Evolutionary conservation across 2,888 invertebrate genomes (phyloP).

Genomic region (Sericinus montela): DNA sequence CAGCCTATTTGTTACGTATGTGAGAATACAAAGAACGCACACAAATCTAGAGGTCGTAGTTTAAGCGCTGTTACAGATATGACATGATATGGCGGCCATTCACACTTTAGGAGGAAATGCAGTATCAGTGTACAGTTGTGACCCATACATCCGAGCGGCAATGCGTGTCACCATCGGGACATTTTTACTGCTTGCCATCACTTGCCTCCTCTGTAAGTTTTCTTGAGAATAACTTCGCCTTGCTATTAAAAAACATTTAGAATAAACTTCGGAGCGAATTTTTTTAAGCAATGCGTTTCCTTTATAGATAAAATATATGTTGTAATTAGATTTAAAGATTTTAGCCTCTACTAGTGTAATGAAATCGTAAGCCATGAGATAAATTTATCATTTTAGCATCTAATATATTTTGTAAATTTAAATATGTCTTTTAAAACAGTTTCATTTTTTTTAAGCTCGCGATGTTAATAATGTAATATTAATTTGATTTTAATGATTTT

Average conservation of each 20-base stretch:
- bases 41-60: conserved; percentile 40
- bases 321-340: no score
- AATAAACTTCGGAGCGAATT: conserved; percentile 2
- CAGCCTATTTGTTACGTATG: neutral
- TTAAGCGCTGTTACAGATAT: conserved; percentile 37
- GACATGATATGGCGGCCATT: conserved; percentile 54
- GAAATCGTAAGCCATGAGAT: no score
- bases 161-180: conserved; percentile 26
- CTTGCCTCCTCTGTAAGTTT: conserved; percentile 44
- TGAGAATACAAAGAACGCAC: conserved; percentile 27
- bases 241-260: neutral
- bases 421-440: no score
- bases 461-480: no score
- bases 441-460: no score
- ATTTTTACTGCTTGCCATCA: conserved; percentile 29
- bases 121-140: conserved; percentile 32
- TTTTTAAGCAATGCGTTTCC: neutral
- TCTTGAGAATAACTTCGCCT: conserved; percentile 1
- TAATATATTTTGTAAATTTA: no score
- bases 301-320: neutral
- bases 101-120: conserved; percentile 53
- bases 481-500: no score
- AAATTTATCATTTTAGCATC: no score
- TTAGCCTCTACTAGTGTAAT: no score
- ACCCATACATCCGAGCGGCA: conserved; percentile 23